Base-by-base conservation (phyloP, 1,140 invertebrate species). In the Pararge aegeria region DNA sequence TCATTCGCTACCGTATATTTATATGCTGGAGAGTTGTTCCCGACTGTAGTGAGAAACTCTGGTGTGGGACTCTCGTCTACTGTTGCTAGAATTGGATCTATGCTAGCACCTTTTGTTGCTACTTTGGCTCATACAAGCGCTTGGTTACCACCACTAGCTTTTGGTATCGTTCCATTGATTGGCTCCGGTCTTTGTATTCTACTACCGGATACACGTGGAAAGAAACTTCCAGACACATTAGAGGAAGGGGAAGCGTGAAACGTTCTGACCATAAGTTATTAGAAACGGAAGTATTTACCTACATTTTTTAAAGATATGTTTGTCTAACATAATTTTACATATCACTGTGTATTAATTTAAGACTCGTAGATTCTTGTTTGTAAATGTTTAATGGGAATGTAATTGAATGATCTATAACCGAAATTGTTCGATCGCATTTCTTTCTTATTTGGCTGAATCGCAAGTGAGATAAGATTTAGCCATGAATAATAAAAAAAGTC, bases 121-220 rank as follows among this genome's bases (percentile, higher is more conserved):
- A 91, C 90, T 34, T 58, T 92, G 13, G 64, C 83, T 7, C 16
- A 56, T 0, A 78, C 71, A 1, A 80, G 80, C 42, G 51, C 62
- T 0, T 93, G 91, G 90, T 62, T 96, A 21, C 94, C 95, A 1
- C 92, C 95, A 0, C 61, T 94, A 1, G 90, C 94, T 29, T 95
- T 96, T 76, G 95, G 94, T 5, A 64, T 91, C 1, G 75, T 93
- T 7, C 92, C 94, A 0, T 60, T 95, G 0, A 62, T 94, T 7
- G 94, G 93, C 4, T 93, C 94, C 1, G 40, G 91, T 1, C 86
- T 94, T 0, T 92, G 92, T 12, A 66, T 95, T 0, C 72, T 94
- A 1, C 76, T 96, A 37, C 95, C 95, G 0, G 95, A 90, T 34
- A 90, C 89, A 1, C 67, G 88, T 20, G 89, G 88, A 10, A 87